Conservation (phyloP, 2,888 invertebrate species). For the Diploptera punctata region DNA sequence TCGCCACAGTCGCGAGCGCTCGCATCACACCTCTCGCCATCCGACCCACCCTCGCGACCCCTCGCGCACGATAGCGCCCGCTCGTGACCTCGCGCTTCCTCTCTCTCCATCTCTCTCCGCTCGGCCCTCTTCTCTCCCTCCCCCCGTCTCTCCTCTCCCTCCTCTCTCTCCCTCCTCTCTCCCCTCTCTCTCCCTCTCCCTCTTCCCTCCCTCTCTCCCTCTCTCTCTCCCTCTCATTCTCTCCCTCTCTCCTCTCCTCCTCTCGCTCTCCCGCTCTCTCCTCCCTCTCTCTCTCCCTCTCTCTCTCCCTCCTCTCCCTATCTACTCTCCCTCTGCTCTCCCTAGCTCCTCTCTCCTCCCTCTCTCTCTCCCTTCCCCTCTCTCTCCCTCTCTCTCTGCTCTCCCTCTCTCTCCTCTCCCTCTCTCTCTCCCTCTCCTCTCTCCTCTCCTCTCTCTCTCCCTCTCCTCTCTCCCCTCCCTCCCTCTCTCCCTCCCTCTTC, state of each 20-base stretch:
- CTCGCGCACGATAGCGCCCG: not conserved
- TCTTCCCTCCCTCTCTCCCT: slow-evolving; percentile 1
- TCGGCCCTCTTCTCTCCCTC: not conserved
- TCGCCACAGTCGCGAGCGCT: too few species aligned
- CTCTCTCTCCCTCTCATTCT: not conserved
- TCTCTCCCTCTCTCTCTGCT: not conserved
- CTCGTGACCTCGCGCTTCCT: not conserved
- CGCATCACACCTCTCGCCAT: too few species aligned
- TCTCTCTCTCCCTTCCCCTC: not conserved
- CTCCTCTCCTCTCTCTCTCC: not conserved
- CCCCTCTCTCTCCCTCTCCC: not conserved
- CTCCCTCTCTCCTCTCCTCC: not conserved
- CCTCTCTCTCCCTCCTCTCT: too few species aligned
- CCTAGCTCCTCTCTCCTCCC: not conserved
- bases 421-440: too few species aligned
- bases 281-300: not conserved
- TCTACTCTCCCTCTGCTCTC: not conserved
- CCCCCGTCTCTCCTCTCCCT: too few species aligned
- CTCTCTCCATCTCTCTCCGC: not conserved
- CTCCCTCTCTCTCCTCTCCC: not conserved
- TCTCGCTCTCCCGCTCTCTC: not conserved
- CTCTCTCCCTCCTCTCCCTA: not conserved
- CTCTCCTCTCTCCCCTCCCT: not conserved
- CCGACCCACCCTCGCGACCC: too few species aligned
- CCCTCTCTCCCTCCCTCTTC: too few species aligned